Conservation (phyloP, 2,888 invertebrate species). For the Coelopa pilipes region DNA sequence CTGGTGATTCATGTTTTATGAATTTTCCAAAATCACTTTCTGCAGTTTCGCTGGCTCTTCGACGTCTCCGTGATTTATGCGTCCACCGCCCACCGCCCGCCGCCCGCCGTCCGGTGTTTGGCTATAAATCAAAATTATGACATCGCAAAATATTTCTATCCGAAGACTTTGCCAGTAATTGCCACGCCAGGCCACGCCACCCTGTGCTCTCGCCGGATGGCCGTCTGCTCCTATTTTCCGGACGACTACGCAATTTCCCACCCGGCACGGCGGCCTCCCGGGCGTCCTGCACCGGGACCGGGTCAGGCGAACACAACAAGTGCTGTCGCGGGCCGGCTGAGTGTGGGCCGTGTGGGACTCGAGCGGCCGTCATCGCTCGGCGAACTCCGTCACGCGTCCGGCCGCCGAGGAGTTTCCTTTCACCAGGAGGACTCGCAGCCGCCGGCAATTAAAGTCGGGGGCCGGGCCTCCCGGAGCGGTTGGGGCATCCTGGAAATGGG, state of each 20-base stretch:
- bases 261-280: background rate
- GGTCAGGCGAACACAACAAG: too few relatives aligned
- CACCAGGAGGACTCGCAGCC: too few relatives aligned
- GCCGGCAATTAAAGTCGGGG: too few relatives aligned
- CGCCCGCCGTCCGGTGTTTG: background rate
- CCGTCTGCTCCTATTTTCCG: constrained; percentile 1
- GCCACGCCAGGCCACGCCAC: too few relatives aligned
- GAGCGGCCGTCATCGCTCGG: too few relatives aligned
- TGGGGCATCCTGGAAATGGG: too few relatives aligned
- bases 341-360: too few relatives aligned
- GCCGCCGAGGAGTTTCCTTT: too few relatives aligned
- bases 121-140: constrained; percentile 10
- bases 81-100: background rate
- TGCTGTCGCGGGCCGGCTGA: too few relatives aligned
- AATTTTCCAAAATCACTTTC: background rate
- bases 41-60: background rate
- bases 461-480: too few relatives aligned
- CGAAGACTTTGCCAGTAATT: background rate
- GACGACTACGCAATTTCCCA: background rate
- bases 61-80: background rate
- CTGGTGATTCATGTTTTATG: background rate
- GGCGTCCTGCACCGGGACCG: too few relatives aligned
- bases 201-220: background rate
- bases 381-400: too few relatives aligned
- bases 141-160: constrained; percentile 12